Percentiles rank a stretch among this genome's conserved stretches.
These are phyloP conservation scores for Smittia aterrima DNA, from an alignment of 2,888 invertebrate genomes.

Conservation along the genomic window DNA sequence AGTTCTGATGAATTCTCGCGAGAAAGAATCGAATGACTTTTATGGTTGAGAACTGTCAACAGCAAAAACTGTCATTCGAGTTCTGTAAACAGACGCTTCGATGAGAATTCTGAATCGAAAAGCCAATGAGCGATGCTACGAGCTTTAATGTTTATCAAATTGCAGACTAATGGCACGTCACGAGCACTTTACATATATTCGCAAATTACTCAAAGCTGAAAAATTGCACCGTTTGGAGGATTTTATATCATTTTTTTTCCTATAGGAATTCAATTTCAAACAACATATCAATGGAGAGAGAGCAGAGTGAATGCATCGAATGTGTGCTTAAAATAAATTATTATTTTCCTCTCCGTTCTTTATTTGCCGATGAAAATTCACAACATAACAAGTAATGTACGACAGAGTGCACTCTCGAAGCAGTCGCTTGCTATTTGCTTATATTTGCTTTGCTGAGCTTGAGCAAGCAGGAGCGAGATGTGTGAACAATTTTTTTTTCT, in stretches of 20 bases:
- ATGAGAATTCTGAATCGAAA: background rate
- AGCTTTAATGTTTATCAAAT: background rate
- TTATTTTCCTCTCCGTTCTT: background rate
- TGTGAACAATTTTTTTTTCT: background rate
- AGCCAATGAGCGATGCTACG: background rate
- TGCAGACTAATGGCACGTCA: background rate
- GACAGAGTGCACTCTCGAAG: background rate
- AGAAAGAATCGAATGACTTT: background rate
- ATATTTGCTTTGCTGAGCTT: background rate
- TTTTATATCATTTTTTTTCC: background rate
- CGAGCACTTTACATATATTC: background rate
- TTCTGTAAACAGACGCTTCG: background rate
- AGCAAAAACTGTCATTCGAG: background rate
- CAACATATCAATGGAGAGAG: background rate
- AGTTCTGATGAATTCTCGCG: background rate
- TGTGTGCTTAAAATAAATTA: background rate
- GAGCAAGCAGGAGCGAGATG: background rate
- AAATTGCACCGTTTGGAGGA: background rate
- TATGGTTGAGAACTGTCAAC: background rate
- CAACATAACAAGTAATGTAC: conserved; percentile 4
- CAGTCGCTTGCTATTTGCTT: background rate
- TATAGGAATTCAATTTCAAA: background rate
- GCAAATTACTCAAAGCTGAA: background rate
- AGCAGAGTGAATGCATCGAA: background rate
- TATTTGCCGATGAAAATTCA: background rate